A percentile compares a stretch with the other conserved stretches of the same genome.
Evolutionary conservation across 1,140 invertebrate species (phyloP).

Genomic region (Ceratina calcarata): DNA sequence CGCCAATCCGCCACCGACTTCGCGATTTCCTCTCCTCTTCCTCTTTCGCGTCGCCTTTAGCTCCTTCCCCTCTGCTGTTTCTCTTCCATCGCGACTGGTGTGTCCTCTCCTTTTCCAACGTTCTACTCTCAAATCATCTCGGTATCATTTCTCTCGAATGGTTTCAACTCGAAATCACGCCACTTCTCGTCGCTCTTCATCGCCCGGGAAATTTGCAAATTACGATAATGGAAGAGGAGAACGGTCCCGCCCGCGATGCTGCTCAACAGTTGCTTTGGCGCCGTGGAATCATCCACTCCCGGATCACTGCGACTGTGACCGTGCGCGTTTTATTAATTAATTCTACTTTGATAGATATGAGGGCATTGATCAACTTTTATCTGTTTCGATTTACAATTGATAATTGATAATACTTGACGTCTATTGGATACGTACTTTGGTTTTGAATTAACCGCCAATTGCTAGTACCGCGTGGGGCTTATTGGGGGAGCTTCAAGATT

Average conservation of each 20-base stretch:
- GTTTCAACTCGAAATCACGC: constrained; percentile 58
- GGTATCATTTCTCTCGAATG: constrained; percentile 28
- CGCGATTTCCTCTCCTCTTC: constrained; percentile 51
- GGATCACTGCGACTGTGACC: constrained; percentile 8
- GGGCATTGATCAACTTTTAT: not conserved
- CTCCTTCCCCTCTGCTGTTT: constrained; percentile 19
- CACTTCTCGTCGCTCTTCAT: constrained; percentile 64
- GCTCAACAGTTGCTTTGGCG: constrained; percentile 60
- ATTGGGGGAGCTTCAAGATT: not conserved
- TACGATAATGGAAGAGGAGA: constrained; percentile 73
- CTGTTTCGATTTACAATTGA: not conserved
- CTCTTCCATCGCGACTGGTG: constrained; percentile 22
- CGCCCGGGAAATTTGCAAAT: constrained; percentile 73
- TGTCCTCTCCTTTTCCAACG: constrained; percentile 38
- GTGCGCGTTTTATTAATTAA: not conserved
- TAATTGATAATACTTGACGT: not conserved
- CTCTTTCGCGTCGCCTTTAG: constrained; percentile 21
- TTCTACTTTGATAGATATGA: not conserved
- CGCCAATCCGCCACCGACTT: constrained; percentile 79
- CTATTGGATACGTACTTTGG: not conserved
- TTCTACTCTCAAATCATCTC: constrained; percentile 43
- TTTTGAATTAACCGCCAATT: not conserved
- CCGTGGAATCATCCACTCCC: constrained; percentile 42
- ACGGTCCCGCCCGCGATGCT: constrained; percentile 64
- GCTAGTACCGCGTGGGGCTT: not conserved